These are phyloP conservation scores for Carabus problematicus DNA, from an alignment of 2,888 invertebrate genomes.

Conservation along the genomic window DNA sequence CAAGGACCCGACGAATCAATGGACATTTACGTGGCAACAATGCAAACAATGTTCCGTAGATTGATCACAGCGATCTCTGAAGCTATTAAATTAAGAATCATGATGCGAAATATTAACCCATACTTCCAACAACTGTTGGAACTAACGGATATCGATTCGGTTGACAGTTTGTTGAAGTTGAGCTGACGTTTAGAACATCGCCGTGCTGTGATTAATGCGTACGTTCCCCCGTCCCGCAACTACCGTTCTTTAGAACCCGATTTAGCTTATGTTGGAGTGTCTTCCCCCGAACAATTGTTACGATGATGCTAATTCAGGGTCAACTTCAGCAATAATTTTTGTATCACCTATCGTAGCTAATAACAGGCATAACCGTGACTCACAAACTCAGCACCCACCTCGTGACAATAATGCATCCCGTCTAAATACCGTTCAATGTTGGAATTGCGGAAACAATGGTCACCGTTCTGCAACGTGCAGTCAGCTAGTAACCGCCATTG, in stretches of 20 bases:
- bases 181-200: neutral
- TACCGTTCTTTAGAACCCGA: slow-evolving; percentile 38
- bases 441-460: slow-evolving; percentile 12
- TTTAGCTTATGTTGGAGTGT: slow-evolving; percentile 36
- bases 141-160: neutral
- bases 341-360: too few relatives aligned
- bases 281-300: too few relatives aligned
- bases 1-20: slow-evolving; percentile 47
- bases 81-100: slow-evolving; percentile 11
- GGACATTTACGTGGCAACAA: slow-evolving; percentile 47
- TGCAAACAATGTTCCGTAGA: too few relatives aligned
- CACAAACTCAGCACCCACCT: neutral
- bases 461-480: slow-evolving; percentile 7
- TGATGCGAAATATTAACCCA: slow-evolving; percentile 26
- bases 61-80: slow-evolving; percentile 12
- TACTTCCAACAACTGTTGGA: slow-evolving; percentile 8
- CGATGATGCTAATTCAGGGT: too few relatives aligned
- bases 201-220: neutral
- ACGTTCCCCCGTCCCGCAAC: neutral
- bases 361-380: too few relatives aligned
- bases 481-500: slow-evolving; percentile 7
- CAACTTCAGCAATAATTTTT: too few relatives aligned
- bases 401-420: neutral
- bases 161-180: neutral
- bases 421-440: slow-evolving; percentile 12